phyloP scores from a whole-genome alignment of 2,797 vertebrate species.

The Scleropages formosus region DNA sequence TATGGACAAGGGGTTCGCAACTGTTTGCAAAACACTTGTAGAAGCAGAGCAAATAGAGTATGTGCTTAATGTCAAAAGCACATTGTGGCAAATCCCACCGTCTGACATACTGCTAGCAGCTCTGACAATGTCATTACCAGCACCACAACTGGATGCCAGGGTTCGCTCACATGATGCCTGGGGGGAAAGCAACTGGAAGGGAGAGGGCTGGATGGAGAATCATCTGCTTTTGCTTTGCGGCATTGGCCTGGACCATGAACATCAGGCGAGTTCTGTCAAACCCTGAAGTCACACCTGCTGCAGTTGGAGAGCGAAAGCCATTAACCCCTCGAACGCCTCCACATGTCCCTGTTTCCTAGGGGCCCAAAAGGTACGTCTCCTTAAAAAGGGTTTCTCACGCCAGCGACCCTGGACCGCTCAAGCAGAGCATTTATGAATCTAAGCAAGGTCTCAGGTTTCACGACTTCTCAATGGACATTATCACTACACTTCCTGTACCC shows the following conservation, averaged over 20 bases:
- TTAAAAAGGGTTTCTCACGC: neutral
- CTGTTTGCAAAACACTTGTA: constrained; percentile 55
- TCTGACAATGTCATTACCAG: constrained; percentile 69
- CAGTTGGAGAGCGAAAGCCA: neutral
- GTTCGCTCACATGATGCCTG: constrained; percentile 39
- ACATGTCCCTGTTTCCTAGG: neutral
- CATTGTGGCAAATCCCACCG: constrained; percentile 56
- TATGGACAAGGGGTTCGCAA: constrained; percentile 23
- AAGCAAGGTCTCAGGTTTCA: no score
- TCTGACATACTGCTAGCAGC: constrained; percentile 64
- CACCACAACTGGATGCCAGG: constrained; percentile 52
- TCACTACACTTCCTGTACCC: neutral
- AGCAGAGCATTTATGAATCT: no score
- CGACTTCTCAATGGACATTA: no score
- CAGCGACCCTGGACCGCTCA: no score
- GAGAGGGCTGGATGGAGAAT: constrained; percentile 33
- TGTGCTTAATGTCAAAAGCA: constrained; percentile 66
- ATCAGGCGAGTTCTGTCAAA: constrained; percentile 19
- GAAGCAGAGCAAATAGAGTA: constrained; percentile 42
- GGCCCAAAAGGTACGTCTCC: neutral
- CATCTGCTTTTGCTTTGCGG: constrained; percentile 35
- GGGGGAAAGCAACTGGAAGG: constrained; percentile 39
- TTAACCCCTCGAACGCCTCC: constrained; percentile 8
- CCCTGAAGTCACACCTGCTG: constrained; percentile 25
- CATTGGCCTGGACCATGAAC: neutral